Evolutionary conservation across 2,888 invertebrate species (phyloP), one percentile per base, ranked within the genome.

Genomic region (Zonitis immaculata): DNA sequence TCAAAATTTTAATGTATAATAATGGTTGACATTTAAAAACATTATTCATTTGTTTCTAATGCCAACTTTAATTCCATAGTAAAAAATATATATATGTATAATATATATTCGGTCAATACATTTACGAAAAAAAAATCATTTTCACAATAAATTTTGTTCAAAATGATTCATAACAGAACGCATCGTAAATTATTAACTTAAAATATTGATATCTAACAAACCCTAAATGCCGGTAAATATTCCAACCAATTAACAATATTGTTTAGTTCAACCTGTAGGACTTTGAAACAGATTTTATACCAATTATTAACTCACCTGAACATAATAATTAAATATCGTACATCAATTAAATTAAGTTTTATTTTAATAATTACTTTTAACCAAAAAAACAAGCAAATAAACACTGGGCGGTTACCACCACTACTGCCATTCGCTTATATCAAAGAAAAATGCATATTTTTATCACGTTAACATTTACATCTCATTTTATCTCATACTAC

Each of bases 401-500:
- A 51, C 54, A 51, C 51, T 54, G 54, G 54, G 54, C 54, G 54
- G 54, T 48, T 54, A 48, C 54, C 30, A 54, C 54, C 39, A 46
- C 51, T 51, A 54, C 51, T 47, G 42, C 48, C 44, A 44, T 11
- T 26, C 18, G 11, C 7, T 25, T 14, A 14, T 35, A 35, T 35
- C 35, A 35, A 14, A 9, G 16, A 16, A 35, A 16, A 12, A 6
- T 3, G 2, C n/a, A 35, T n/a, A 35, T 35, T 8, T 35, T 14
- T 35, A 16, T 16, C 8, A 35, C 35, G 35, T 35, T 8, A 35
- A 0, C 16, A 16, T 3, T 35, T 16, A 11, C 5, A 35, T 16
- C 35, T 35, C 3, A 16, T 35, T 35, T 16, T 35, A 35, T 7
- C 3, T 2, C 6, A 35, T 16, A 7, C 8, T 8, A 16, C 12